Evolutionary conservation across 2,888 invertebrate species (phyloP).

Genomic region (Drosophila crucigera): DNA sequence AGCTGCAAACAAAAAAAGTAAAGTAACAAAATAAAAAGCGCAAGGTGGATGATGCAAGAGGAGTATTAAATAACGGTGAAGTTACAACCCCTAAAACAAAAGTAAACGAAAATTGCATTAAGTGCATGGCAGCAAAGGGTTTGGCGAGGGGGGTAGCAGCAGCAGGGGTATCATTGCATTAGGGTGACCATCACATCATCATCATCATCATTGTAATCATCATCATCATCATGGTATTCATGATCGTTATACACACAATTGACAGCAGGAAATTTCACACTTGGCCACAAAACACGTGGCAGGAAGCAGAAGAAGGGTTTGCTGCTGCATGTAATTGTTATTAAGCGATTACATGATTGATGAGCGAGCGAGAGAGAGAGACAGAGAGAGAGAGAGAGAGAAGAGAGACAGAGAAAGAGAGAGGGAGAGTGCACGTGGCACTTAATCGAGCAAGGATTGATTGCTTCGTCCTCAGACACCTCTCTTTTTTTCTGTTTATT

Average conservation of each 20-base stretch:
- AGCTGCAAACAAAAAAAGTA: background rate
- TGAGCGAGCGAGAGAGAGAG: slow-evolving; percentile 37
- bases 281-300: slow-evolving; percentile 64
- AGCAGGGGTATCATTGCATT: slow-evolving; percentile 30
- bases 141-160: background rate
- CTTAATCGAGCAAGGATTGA: slow-evolving; percentile 37
- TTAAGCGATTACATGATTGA: slow-evolving; percentile 72
- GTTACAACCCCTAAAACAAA: slow-evolving; percentile 72
- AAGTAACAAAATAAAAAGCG: slow-evolving; percentile 59
- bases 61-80: slow-evolving; percentile 68
- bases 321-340: slow-evolving; percentile 58
- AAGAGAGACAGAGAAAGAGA: background rate
- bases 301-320: slow-evolving; percentile 10
- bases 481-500: background rate
- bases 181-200: slow-evolving; percentile 56
- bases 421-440: slow-evolving; percentile 52
- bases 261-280: slow-evolving; percentile 72
- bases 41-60: slow-evolving; percentile 77
- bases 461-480: slow-evolving; percentile 1
- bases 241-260: slow-evolving; percentile 65
- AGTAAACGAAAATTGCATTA: slow-evolving; percentile 71
- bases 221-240: background rate
- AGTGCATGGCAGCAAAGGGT: slow-evolving; percentile 44
- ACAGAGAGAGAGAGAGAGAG: slow-evolving; percentile 18
- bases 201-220: slow-evolving; percentile 15